Base-by-base conservation (phyloP, 1,140 invertebrate genomes). In the Drosophila prosaltans region DNA sequence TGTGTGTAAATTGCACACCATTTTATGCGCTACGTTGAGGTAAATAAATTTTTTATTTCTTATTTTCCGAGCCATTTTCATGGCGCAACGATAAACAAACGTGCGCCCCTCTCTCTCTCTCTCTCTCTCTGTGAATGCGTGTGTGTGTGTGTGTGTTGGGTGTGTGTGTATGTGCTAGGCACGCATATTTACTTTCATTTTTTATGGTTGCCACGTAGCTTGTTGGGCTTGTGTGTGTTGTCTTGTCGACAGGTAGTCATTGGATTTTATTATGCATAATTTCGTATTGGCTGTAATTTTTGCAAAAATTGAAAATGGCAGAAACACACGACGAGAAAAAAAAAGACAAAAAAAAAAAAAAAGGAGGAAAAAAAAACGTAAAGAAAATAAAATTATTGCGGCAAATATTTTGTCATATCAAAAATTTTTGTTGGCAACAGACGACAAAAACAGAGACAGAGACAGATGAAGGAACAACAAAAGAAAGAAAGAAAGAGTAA, bases 231-330 rank as follows among this genome's bases (percentile, higher is more conserved):
- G 4, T 63, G 60, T 75, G 81, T 82, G 81, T 86, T 16, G 43
- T 45, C 3, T 5, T 2, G 84, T 78, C 83, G 84, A 88, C 83
- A 88, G 83, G 84, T 88, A 89, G 83, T 88, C 84, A 88, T 88
- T 89, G 83, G 66, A 76, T 88, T 88, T 88, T 88, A 89, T 88
- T 88, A 89, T 88, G 83, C 83, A 88, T 88, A 88, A 88, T 88
- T 88, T 79, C 80, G 85, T 88, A 88, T 88, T 88, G 83, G 70
- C 83, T 83, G 83, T 88, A 88, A 88, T 88, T 88, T 88, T 88
- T 88, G 84, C 83, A 84, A 76, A 89, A 89, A 90, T 89, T 89
- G 84, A 89, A 89, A 89, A 89, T 82, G 83, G 83, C 80, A 72
- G 79, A 63, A 80, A 72, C 61, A 67, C 80, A 86, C 77, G 74